A percentile compares a stretch with the other conserved stretches of the same genome.
phyloP scores from a whole-genome alignment of 2,797 vertebrate genomes.

The Ciconia nigra region DNA sequence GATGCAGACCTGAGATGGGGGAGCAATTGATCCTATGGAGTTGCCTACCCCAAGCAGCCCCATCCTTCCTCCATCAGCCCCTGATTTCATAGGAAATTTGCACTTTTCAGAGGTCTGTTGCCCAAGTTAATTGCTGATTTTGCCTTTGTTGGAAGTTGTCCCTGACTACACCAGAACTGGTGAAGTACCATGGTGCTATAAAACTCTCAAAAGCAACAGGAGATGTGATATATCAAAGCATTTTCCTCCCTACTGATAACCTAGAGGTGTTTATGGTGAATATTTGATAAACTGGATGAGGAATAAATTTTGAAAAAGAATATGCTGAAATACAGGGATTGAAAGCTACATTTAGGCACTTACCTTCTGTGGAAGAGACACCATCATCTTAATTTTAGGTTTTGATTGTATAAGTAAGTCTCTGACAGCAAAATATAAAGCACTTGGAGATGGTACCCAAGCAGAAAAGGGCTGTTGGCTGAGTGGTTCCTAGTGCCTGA shows the following conservation, averaged over 20 bases:
- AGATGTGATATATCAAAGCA: neutral
- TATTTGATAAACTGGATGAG: neutral
- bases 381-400: neutral
- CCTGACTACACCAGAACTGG: neutral
- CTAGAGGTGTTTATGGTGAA: neutral
- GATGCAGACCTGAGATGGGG: accelerated
- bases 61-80: neutral
- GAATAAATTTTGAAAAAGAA: neutral
- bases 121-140: neutral
- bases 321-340: neutral
- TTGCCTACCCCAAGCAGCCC: neutral
- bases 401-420: neutral
- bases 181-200: neutral
- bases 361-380: neutral
- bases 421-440: neutral
- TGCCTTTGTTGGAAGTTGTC: neutral
- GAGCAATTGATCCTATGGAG: neutral
- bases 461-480: neutral
- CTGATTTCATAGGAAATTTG: neutral
- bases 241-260: neutral
- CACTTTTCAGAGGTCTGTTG: neutral
- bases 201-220: neutral
- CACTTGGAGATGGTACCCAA: neutral
- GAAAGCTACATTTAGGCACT: neutral
- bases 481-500: neutral